Percentiles rank a stretch among this genome's conserved stretches.
Evolutionary conservation across 2,797 vertebrate species (phyloP).

Genomic region (Perodicticus potto): DNA sequence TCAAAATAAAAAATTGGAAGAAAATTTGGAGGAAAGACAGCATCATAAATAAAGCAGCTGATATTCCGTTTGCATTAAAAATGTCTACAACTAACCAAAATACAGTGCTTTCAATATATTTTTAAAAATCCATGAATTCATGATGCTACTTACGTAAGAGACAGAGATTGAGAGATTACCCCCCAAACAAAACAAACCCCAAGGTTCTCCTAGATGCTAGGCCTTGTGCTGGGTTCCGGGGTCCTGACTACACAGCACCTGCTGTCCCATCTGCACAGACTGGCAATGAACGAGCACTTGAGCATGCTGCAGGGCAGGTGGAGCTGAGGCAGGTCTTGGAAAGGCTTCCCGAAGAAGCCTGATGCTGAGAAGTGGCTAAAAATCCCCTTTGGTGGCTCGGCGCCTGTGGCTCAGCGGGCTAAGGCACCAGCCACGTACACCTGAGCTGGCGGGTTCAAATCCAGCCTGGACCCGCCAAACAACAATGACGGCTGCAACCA

Average conservation of each 20-base stretch:
- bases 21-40: neutral
- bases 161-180: neutral
- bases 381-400: neutral
- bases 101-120: neutral
- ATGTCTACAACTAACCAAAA: neutral
- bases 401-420: too few species aligned
- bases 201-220: neutral
- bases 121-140: constrained; percentile 1
- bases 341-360: neutral
- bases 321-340: neutral
- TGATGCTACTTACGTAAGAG: neutral
- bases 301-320: neutral
- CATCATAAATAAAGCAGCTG: neutral
- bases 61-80: neutral
- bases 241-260: neutral
- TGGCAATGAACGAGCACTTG: neutral
- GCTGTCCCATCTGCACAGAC: rapidly evolving
- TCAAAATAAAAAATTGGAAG: constrained; percentile 25
- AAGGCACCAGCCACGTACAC: too few species aligned
- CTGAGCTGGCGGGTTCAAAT: too few species aligned
- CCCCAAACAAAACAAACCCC: neutral
- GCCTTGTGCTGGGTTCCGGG: neutral
- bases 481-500: too few species aligned
- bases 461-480: too few species aligned
- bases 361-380: neutral